Percentiles rank a stretch among this genome's conserved stretches.
Evolutionary conservation across 2,797 vertebrate species (phyloP).

Genomic region (Sitta carolinensis): DNA sequence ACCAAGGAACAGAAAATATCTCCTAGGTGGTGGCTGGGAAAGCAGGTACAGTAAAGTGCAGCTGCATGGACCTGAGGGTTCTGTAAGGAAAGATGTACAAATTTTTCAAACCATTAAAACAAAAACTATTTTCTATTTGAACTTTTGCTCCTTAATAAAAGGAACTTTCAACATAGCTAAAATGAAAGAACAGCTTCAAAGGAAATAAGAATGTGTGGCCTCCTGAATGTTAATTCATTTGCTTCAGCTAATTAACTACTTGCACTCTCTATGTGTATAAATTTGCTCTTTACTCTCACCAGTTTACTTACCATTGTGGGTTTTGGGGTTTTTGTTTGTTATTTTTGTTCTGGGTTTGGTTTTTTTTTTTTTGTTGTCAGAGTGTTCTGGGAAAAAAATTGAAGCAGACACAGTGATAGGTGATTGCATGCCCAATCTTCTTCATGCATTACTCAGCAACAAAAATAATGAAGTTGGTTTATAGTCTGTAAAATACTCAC

Average conservation of each 20-base stretch:
- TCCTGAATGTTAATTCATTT: not conserved
- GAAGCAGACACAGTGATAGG: not conserved
- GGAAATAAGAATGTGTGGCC: not conserved
- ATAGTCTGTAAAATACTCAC: not conserved
- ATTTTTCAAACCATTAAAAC: not conserved
- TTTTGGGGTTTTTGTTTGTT: not conserved
- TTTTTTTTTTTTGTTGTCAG: not conserved
- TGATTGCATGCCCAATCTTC: not conserved
- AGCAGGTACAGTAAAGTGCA: not conserved
- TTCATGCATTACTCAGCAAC: not conserved
- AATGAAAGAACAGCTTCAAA: not conserved
- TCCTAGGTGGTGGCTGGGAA: not conserved
- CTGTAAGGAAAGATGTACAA: not conserved
- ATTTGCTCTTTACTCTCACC: not conserved
- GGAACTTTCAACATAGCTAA: not conserved
- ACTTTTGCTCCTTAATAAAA: not conserved
- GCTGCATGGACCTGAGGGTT: not conserved
- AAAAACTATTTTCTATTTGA: not conserved
- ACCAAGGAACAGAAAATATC: not conserved
- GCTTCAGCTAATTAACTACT: not conserved
- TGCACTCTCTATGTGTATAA: not conserved
- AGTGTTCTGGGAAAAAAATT: not conserved
- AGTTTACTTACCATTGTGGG: not conserved
- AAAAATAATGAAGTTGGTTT: not conserved
- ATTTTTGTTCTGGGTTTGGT: not conserved